A percentile compares a stretch with the other conserved stretches of the same genome.
These are phyloP conservation scores for Psilanteris sp. DNA, from an alignment of 1,140 invertebrate genomes.

Conservation along the genomic window DNA sequence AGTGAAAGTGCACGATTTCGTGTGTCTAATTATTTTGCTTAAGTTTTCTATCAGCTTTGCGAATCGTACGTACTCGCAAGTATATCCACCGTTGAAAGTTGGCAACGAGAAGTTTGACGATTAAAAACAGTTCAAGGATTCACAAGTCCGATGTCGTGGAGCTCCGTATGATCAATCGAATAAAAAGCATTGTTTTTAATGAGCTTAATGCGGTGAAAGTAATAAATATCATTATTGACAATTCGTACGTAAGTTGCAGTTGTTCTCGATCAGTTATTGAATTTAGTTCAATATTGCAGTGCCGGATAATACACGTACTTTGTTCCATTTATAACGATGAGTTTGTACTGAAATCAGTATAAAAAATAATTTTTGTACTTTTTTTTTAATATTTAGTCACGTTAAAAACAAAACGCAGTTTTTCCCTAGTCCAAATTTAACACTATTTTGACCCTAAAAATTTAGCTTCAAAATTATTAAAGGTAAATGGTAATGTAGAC, in stretches of 20 bases:
- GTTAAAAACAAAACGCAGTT: too few relatives aligned
- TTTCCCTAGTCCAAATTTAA: too few relatives aligned
- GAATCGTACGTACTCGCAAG: conserved; percentile 22
- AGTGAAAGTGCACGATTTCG: conserved; percentile 5
- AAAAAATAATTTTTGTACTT: too few relatives aligned
- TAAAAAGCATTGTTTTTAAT: conserved; percentile 48
- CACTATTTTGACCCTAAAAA: too few relatives aligned
- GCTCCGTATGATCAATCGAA: conserved; percentile 46
- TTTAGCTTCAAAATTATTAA: too few relatives aligned
- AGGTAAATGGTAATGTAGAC: too few relatives aligned
- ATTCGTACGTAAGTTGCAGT: conserved; percentile 15
- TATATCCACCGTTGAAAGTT: conserved; percentile 32
- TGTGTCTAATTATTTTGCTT: conserved; percentile 19
- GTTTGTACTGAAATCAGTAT: too few relatives aligned
- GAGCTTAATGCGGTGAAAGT: conserved; percentile 34
- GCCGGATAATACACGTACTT: too few relatives aligned
- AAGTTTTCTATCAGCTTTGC: conserved; percentile 16
- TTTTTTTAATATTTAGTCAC: too few relatives aligned
- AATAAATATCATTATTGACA: conserved; percentile 42
- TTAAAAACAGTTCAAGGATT: conserved; percentile 58
- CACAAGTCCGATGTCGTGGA: conserved; percentile 30
- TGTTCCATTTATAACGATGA: too few relatives aligned
- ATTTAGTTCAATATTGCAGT: conserved; percentile 9
- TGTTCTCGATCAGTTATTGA: conserved; percentile 12
- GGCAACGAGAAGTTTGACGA: conserved; percentile 52